phyloP scores from a whole-genome alignment of 2,888 invertebrate species.

The Pocota personata region DNA sequence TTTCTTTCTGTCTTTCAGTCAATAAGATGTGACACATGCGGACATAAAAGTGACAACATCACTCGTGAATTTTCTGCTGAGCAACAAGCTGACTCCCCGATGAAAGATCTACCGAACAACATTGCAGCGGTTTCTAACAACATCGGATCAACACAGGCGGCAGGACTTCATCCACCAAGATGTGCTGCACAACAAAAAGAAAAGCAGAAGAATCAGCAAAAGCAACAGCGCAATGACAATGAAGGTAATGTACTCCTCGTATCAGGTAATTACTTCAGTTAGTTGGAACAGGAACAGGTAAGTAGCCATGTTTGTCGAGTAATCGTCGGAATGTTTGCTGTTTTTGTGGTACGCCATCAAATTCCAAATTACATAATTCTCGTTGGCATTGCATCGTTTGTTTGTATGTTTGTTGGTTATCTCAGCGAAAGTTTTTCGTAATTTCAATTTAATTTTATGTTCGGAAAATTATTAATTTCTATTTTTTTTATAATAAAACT shows the following conservation, averaged over 20 bases:
- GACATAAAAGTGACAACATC: constrained; percentile 53
- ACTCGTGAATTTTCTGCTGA: constrained; percentile 5
- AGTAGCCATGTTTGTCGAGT: constrained; percentile 22
- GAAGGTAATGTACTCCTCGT: constrained; percentile 52
- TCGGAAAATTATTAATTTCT: constrained; percentile 42
- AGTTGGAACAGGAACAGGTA: constrained; percentile 36
- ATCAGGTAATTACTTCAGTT: constrained; percentile 62
- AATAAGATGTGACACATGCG: constrained; percentile 66
- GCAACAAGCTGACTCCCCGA: neutral
- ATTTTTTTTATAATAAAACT: constrained; percentile 7
- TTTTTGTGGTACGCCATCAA: constrained; percentile 20
- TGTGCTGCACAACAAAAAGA: neutral
- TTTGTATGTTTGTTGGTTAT: constrained; percentile 10
- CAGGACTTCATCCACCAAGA: constrained; percentile 15
- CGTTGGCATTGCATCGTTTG: neutral
- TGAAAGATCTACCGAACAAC: neutral
- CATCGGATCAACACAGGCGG: neutral
- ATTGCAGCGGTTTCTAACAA: neutral
- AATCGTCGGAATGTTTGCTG: constrained; percentile 31
- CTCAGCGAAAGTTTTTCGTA: constrained; percentile 33
- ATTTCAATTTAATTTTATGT: constrained; percentile 55
- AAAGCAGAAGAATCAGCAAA: neutral
- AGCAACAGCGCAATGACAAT: constrained; percentile 25
- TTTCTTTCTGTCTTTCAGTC: constrained; percentile 48
- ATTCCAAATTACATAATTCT: constrained; percentile 38